phyloP scores from a whole-genome alignment of 30 jellyfish, hydroid and myxozoan species.

The Phacellophora camtschatica region DNA sequence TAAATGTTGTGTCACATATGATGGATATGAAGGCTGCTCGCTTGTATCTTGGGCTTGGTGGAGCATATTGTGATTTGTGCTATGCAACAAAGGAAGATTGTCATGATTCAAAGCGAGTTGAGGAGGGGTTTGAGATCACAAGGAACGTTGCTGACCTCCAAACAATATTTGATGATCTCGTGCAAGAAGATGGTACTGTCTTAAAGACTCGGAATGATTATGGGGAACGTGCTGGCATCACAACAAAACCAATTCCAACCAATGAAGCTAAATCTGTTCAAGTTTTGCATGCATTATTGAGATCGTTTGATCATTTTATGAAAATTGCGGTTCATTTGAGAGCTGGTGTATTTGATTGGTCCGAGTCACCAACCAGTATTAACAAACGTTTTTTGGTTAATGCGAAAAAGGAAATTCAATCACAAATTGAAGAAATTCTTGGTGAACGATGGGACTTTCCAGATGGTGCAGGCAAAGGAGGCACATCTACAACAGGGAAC shows the following conservation, averaged over 20 bases:
- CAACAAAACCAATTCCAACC: constrained; percentile 14
- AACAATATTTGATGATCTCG: background rate
- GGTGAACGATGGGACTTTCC: constrained; percentile 32
- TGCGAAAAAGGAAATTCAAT: background rate
- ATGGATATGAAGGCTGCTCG: constrained; percentile 8
- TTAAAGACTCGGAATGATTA: background rate
- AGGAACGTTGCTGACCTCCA: background rate
- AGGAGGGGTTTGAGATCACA: background rate
- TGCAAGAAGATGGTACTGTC: background rate
- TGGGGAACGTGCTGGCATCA: background rate
- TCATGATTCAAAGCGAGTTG: background rate
- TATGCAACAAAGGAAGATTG: background rate
- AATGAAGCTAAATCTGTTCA: background rate
- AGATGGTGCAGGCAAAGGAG: constrained; percentile 35
- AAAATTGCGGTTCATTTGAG: constrained; percentile 27
- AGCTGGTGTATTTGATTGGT: no score
- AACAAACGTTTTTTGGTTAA: background rate
- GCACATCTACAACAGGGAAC: constrained; percentile 22
- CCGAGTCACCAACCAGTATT: background rate
- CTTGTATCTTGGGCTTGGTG: constrained; percentile 17
- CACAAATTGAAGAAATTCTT: background rate
- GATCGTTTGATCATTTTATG: constrained; percentile 24
- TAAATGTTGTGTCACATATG: background rate
- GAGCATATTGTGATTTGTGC: constrained; percentile 8
- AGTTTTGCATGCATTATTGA: constrained; percentile 20